These are phyloP conservation scores for Parasteatoda tepidariorum DNA, from an alignment of 1,140 invertebrate genomes.

Conservation along the genomic window DNA sequence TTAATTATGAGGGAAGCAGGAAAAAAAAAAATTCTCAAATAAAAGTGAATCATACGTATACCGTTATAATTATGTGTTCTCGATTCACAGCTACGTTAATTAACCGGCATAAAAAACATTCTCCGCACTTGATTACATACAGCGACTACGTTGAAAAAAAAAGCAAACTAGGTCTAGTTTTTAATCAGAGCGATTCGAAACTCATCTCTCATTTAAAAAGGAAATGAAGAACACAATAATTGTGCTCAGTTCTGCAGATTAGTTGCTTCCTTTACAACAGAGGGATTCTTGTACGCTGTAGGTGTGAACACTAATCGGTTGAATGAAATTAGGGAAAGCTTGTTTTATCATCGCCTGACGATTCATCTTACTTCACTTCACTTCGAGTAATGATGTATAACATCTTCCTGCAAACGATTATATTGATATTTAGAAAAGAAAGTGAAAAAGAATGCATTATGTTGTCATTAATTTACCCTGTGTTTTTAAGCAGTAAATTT, in stretches of 20 bases:
- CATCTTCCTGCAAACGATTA: too few species aligned
- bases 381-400: not conserved
- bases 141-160: not conserved
- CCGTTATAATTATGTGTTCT: not conserved
- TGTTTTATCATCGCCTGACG: not conserved
- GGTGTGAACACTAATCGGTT: not conserved
- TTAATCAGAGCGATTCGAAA: conserved; percentile 44
- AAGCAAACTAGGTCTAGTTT: conserved; percentile 32
- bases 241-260: not conserved
- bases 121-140: conserved; percentile 13
- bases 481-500: too few species aligned
- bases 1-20: not conserved
- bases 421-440: too few species aligned
- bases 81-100: conserved; percentile 1
- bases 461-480: too few species aligned
- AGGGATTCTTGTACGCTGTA: not conserved
- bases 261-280: not conserved
- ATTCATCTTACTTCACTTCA: not conserved
- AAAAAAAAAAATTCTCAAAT: not conserved
- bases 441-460: too few species aligned
- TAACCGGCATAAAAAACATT: not conserved
- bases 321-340: not conserved
- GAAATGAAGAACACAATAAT: conserved; percentile 16
- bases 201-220: conserved; percentile 1
- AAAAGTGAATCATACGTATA: not conserved